phyloP scores from a whole-genome alignment of 2,113 vertebrate genomes.

The Phycodurus eques region DNA sequence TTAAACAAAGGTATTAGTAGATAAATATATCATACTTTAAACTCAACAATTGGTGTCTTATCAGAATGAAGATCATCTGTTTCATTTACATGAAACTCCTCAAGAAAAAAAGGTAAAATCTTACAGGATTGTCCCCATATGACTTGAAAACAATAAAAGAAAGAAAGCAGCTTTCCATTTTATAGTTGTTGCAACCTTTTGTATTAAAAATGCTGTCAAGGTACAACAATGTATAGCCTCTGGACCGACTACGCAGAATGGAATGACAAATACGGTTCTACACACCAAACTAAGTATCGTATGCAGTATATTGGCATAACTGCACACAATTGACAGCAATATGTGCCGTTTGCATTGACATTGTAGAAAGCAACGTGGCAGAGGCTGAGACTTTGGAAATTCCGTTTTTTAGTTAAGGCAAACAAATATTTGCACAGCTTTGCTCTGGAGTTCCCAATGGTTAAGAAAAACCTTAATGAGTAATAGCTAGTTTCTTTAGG shows the following conservation, averaged over 20 bases:
- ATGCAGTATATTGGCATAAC: not conserved
- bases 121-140: slow-evolving; percentile 27
- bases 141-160: slow-evolving; percentile 40
- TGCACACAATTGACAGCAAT: not conserved
- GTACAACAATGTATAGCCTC: slow-evolving; percentile 11
- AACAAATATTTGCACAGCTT: slow-evolving; percentile 22
- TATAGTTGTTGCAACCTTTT: slow-evolving; percentile 30
- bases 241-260: not conserved
- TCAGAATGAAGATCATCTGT: not conserved
- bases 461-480: slow-evolving; percentile 43
- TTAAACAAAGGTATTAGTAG: not conserved
- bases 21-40: not conserved
- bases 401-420: not conserved
- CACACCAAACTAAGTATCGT: not conserved
- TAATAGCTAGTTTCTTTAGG: slow-evolving; percentile 40
- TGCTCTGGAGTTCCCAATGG: slow-evolving; percentile 41
- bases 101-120: not conserved
- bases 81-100: not conserved
- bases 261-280: not conserved
- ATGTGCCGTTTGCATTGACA: not conserved
- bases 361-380: not conserved
- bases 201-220: slow-evolving; percentile 20
- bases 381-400: not conserved
- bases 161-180: slow-evolving; percentile 43
- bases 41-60: not conserved